Evolutionary conservation across 2,888 invertebrate genomes (phyloP).

Genomic region (Teleogryllus oceanicus): DNA sequence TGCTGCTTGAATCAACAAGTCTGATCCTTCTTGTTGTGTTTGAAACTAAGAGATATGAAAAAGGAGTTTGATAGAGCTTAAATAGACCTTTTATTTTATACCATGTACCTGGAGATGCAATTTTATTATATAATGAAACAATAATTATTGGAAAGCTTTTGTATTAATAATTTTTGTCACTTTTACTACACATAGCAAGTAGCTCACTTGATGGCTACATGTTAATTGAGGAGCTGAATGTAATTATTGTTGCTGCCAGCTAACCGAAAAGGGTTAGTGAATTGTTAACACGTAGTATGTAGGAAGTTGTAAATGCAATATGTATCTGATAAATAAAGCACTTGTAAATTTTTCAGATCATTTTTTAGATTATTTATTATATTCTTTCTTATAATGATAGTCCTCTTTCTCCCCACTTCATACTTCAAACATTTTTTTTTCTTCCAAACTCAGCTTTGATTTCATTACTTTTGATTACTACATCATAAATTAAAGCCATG

Average conservation of each 20-base stretch:
- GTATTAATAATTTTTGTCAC: slow-evolving; percentile 18
- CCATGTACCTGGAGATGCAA: slow-evolving; percentile 18
- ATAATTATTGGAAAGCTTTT: slow-evolving; percentile 18
- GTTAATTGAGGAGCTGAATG: slow-evolving; percentile 2
- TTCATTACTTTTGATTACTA: too few species aligned
- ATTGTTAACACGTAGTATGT: background rate
- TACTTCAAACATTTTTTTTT: too few species aligned
- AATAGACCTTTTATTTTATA: slow-evolving; percentile 9
- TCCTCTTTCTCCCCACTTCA: too few species aligned
- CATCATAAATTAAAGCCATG: too few species aligned
- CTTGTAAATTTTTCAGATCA: background rate
- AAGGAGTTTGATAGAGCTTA: background rate
- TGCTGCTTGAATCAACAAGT: background rate
- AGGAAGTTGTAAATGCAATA: slow-evolving; percentile 6
- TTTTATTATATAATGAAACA: slow-evolving; percentile 1
- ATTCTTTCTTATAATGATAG: too few species aligned
- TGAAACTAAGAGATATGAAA: background rate
- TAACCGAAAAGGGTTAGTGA: background rate
- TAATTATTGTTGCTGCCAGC: background rate
- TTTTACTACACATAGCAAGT: slow-evolving; percentile 18
- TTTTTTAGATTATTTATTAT: background rate
- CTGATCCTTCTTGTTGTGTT: background rate
- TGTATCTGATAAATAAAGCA: slow-evolving; percentile 18
- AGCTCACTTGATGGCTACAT: background rate
- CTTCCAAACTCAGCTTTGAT: too few species aligned